These are phyloP conservation scores for Halcyon chelicuti DNA, from an alignment of 2,797 vertebrate genomes.

Conservation along the genomic window DNA sequence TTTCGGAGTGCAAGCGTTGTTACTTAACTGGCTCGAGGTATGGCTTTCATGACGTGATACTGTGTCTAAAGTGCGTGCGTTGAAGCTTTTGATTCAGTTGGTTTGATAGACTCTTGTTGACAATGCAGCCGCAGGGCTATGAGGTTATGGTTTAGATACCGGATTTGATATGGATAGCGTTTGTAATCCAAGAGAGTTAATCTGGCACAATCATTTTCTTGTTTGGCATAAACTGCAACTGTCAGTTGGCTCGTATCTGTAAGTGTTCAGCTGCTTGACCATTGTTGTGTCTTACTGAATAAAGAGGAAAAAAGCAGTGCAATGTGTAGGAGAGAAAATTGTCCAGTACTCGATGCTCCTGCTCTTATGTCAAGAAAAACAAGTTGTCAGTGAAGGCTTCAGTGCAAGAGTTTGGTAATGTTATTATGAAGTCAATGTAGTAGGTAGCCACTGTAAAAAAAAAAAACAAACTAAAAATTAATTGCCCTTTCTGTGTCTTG, in stretches of 20 bases:
- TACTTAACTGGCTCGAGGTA: neutral
- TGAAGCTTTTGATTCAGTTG: neutral
- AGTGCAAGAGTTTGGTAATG: neutral
- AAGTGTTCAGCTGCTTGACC: neutral
- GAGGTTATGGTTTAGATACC: neutral
- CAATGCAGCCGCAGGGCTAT: neutral
- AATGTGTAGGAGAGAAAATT: neutral
- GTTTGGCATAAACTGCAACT: neutral
- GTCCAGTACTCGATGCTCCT: neutral
- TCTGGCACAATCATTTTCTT: neutral
- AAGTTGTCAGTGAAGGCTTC: neutral
- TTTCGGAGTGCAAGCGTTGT: neutral
- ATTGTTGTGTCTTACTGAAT: neutral
- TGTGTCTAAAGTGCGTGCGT: accelerated
- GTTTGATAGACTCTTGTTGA: neutral
- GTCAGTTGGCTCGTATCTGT: neutral
- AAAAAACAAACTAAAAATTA: too few relatives aligned
- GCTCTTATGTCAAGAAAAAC: too few relatives aligned
- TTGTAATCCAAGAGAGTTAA: neutral
- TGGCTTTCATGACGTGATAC: neutral
- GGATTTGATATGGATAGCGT: neutral
- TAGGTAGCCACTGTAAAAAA: neutral
- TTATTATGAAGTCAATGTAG: neutral
- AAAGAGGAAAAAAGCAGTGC: neutral
- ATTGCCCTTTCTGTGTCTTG: neutral